Conservation (phyloP, 2,888 invertebrate species). For the Chouioia cunea region DNA sequence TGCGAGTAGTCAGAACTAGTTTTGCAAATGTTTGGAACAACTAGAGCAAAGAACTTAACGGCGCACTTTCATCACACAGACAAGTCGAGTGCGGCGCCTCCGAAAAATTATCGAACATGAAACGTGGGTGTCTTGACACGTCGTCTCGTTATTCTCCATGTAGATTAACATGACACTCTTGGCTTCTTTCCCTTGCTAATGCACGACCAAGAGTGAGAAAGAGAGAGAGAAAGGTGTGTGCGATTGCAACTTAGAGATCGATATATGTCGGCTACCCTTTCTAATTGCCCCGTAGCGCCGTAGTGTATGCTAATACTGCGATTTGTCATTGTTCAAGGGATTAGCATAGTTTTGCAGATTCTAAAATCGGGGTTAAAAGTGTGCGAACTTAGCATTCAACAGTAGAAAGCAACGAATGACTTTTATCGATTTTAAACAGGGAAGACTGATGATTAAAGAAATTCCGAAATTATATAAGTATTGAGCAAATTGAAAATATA, state of each 20-base stretch:
- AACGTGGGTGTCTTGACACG: conserved; percentile 33
- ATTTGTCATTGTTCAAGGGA: conserved; percentile 23
- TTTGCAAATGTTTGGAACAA: too few relatives aligned
- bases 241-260: too few relatives aligned
- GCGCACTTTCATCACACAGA: too few relatives aligned
- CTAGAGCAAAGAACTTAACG: too few relatives aligned
- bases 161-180: conserved; percentile 36
- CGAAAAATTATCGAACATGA: neutral
- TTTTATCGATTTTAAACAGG: too few relatives aligned
- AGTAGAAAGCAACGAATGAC: too few relatives aligned
- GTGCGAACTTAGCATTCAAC: neutral
- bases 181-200: conserved; percentile 40
- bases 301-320: conserved; percentile 36
- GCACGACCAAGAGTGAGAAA: conserved; percentile 44
- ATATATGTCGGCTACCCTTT: conserved; percentile 9
- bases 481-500: too few relatives aligned
- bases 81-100: too few relatives aligned
- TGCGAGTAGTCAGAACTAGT: too few relatives aligned
- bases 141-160: conserved; percentile 44
- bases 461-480: too few relatives aligned
- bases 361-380: conserved; percentile 8
- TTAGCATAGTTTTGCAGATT: conserved; percentile 28
- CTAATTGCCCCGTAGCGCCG: conserved; percentile 37
- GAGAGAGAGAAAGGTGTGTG: conserved; percentile 44
- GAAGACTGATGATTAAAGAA: too few relatives aligned